Evolutionary conservation across 2,113 vertebrate species (phyloP), one percentile per base, ranked within the genome.

Genomic region (Xiphias gladius): DNA sequence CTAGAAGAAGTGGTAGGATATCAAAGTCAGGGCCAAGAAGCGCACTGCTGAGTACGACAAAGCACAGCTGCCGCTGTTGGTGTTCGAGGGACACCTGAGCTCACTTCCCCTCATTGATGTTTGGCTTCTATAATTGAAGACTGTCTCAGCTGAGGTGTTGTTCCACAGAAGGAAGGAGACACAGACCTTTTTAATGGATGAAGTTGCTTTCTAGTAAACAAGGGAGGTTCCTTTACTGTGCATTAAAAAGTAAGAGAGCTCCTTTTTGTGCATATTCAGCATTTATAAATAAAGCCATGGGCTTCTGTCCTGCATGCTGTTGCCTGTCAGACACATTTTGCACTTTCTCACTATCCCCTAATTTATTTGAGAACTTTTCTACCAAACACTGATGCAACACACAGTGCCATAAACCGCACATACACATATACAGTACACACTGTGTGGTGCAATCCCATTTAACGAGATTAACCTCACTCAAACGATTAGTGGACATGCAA

Each of bases 391-490:
- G 17, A 70, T 57, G 32, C 22, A 63, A 57, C 50, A 85, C 20
- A 59, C 30, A n/a, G 22, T 39, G 22, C 11, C 62, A 11, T 9
- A 73, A 16, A 28, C 19, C 20, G 37, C 3, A 76, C 57, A 65
- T 20, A 66, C 26, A 37, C 16, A 43, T 16, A 43, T 30, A 26
- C 12, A 43, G 63, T 67, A 71, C 59, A 83, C 65, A 63, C 57
- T 24, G 46, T 0, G 1, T 3, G 7, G 57, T 26, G 50, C 39
- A 62, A 70, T 85, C 76, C 54, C 32, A 64, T 78, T 81, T 63
- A 83, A 85, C 79, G 55, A 76, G 83, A 88, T 86, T 76, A 85
- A 58, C 74, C 72, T 81, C 65, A 52, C 59, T 48, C 43, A 74
- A 79, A 73, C 5, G 12, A 54, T 76, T 20, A 64, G 26, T 72